Evolutionary conservation across 2,113 vertebrate species (phyloP).

Genomic region (Python bivittatus): DNA sequence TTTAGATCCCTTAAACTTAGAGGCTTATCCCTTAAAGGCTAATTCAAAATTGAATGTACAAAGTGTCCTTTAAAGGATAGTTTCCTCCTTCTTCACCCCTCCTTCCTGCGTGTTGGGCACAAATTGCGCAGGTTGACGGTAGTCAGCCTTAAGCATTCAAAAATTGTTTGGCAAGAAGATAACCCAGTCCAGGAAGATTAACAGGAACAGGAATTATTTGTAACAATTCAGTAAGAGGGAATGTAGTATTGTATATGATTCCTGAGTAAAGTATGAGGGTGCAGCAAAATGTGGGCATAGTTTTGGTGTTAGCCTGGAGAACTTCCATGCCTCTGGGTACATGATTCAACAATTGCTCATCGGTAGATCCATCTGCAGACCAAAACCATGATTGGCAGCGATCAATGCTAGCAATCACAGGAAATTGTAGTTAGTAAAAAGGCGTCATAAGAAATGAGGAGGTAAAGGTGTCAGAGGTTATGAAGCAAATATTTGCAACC

Average conservation of each 20-base stretch:
- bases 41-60: not conserved
- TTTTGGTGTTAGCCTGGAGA: not conserved
- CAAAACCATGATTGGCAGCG: not conserved
- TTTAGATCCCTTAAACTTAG: not conserved
- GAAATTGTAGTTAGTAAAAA: constrained; percentile 6
- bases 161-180: not conserved
- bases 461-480: not conserved
- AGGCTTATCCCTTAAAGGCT: not conserved
- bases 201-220: not conserved
- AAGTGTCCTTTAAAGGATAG: not conserved
- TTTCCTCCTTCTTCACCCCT: not conserved
- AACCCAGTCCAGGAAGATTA: not conserved
- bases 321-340: not conserved
- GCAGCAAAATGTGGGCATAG: constrained; percentile 1
- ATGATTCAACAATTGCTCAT: constrained; percentile 27
- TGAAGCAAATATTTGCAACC: not conserved
- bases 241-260: not conserved
- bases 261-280: constrained; percentile 32
- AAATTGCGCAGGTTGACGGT: not conserved
- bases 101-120: not conserved
- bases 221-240: not conserved
- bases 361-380: not conserved
- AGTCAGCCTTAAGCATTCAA: not conserved
- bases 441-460: not conserved
- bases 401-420: not conserved